These are phyloP conservation scores for Flexamia atlantica DNA, from an alignment of 2,888 invertebrate genomes.

Conservation along the genomic window DNA sequence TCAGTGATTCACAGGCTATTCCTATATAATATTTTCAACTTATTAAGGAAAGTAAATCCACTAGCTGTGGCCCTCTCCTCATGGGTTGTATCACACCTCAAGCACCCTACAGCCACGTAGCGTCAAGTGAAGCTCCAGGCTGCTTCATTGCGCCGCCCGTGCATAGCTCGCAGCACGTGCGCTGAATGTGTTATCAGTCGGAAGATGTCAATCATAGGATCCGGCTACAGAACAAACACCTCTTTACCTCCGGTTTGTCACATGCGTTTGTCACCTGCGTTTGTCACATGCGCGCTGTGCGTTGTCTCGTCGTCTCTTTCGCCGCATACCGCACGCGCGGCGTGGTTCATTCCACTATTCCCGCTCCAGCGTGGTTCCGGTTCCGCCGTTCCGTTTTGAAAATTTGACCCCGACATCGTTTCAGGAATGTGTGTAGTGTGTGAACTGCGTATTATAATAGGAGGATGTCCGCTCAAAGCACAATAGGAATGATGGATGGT, in stretches of 20 bases:
- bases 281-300: no score
- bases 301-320: background rate
- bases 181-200: background rate
- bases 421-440: background rate
- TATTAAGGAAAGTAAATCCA: no score
- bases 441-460: background rate
- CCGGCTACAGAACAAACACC: conserved; percentile 11
- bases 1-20: no score
- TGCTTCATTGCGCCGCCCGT: background rate
- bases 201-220: conserved; percentile 38
- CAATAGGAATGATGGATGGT: no score
- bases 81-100: no score
- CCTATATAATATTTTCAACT: no score
- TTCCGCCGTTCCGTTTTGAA: background rate
- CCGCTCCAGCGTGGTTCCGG: conserved; percentile 20
- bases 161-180: background rate
- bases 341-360: background rate
- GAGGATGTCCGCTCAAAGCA: conserved; percentile 8
- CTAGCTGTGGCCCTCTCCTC: no score
- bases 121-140: background rate
- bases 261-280: background rate
- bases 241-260: conserved; percentile 14
- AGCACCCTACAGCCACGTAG: no score
- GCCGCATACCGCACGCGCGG: conserved; percentile 24
- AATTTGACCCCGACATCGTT: conserved; percentile 18